These are phyloP conservation scores for Sander vitreus DNA, from an alignment of 2,113 vertebrate genomes.

Conservation along the genomic window DNA sequence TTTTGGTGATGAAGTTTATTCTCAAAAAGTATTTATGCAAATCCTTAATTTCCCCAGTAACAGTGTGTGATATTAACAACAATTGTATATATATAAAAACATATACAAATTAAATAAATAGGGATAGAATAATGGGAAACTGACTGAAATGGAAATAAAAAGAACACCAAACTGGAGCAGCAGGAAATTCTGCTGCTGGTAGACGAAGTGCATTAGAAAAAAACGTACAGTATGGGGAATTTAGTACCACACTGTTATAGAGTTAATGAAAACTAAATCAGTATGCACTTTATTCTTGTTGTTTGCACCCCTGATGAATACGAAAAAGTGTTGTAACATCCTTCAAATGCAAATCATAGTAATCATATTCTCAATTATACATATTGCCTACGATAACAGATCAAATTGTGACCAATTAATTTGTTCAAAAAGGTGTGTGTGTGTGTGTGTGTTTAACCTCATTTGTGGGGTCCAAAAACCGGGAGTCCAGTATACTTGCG, in stretches of 20 bases:
- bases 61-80: neutral
- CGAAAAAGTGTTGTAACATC: neutral
- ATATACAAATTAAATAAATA: neutral
- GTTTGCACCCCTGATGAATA: neutral
- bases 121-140: neutral
- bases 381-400: neutral
- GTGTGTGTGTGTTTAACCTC: too few species aligned
- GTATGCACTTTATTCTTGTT: neutral
- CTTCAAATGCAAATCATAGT: neutral
- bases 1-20: neutral
- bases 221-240: neutral
- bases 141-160: neutral
- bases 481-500: too few species aligned
- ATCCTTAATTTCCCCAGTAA: neutral
- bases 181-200: neutral
- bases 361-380: neutral
- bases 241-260: neutral
- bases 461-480: too few species aligned
- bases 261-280: neutral
- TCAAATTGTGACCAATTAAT: neutral
- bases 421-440: neutral
- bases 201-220: neutral
- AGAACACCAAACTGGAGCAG: neutral
- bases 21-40: neutral
- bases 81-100: neutral